Evolutionary conservation across 2,113 vertebrate species (phyloP), one percentile per base, ranked within the genome.

Genomic region (Ceyx melanurus): DNA sequence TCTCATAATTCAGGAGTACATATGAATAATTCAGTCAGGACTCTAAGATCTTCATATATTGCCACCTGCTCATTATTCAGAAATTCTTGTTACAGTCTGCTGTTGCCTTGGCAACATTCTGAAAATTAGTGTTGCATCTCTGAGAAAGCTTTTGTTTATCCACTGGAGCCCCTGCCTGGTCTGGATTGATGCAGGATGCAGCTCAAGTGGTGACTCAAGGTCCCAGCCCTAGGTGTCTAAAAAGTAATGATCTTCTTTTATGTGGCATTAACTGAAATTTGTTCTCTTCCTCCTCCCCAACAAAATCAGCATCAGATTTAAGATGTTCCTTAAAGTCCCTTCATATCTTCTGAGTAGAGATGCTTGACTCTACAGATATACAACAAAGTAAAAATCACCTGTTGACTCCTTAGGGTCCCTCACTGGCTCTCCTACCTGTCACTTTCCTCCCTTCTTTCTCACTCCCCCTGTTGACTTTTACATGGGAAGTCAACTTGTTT

Each of bases 21-120:
- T 94, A 74, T 89, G 75, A 95, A 95, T 95, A 95, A 94, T 95
- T 94, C 86, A 93, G 46, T 74, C 73, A 45, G 26, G 72, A 95
- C 45, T 77, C 3, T 45, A 64, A 89, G 60, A 88, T 91, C 68
- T 90, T 83, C 68, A 0, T 94, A 51, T 93, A 78, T 81, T 95
- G 90, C 92, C 88, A 91, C 94, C 90, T 95, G 94, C 92, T 96
- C 76, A 28, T 95, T 96, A 95, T 95, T 94, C 94, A 90, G 90
- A 82, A 95, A 92, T 88, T 92, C 80, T 91, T 85, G 73, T 92
- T 94, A 86, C 82, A 86, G 86, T 92, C 90, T 95, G 61, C 92
- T 93, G 94, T 95, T 96, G 68, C 93, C 94, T 40, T 96, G 86
- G 94, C 92, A 95, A 94, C 93, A 84, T 94, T 94, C 86, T 92